Evolutionary conservation across 1,140 invertebrate species (phyloP).

Genomic region (Hylaeus anthracinus): DNA sequence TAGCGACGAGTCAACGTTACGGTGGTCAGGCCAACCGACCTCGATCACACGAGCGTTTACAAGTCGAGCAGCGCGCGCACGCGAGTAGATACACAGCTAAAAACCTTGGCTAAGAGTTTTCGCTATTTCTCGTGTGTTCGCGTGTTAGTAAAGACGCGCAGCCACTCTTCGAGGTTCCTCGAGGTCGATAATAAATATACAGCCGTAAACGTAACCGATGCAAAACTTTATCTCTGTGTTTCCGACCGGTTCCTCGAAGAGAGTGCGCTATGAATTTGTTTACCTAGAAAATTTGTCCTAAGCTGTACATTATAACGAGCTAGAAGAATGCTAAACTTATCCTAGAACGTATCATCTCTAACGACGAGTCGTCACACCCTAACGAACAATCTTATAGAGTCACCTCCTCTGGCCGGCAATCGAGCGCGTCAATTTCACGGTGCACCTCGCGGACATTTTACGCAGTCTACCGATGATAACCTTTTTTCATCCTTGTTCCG

Average conservation of each 20-base stretch:
- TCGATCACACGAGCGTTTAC: conserved; percentile 49
- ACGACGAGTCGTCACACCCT: conserved; percentile 39
- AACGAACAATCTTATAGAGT: conserved; percentile 37
- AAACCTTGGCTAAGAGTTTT: conserved; percentile 56
- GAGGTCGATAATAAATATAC: conserved; percentile 52
- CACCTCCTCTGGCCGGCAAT: conserved; percentile 35
- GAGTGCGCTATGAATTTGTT: conserved; percentile 32
- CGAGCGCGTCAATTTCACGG: not conserved
- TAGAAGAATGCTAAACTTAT: conserved; percentile 39
- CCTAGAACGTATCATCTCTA: conserved; percentile 35
- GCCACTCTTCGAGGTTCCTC: conserved; percentile 14
- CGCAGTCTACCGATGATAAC: conserved; percentile 25
- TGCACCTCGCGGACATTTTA: conserved; percentile 51
- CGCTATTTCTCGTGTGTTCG: conserved; percentile 41
- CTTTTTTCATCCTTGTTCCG: conserved; percentile 5
- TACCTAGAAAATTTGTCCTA: conserved; percentile 58
- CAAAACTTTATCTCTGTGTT: not conserved
- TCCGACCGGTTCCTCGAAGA: not conserved
- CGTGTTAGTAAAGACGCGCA: conserved; percentile 28
- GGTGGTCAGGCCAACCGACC: conserved; percentile 22
- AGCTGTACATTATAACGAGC: conserved; percentile 48
- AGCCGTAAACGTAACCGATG: conserved; percentile 33
- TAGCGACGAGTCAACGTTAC: not conserved
- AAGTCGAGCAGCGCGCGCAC: conserved; percentile 8
- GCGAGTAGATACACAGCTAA: conserved; percentile 27